A percentile compares a stretch with the other conserved stretches of the same genome.
Evolutionary conservation across 2,888 invertebrate species (phyloP).

Genomic region (Spisula subtruncata): DNA sequence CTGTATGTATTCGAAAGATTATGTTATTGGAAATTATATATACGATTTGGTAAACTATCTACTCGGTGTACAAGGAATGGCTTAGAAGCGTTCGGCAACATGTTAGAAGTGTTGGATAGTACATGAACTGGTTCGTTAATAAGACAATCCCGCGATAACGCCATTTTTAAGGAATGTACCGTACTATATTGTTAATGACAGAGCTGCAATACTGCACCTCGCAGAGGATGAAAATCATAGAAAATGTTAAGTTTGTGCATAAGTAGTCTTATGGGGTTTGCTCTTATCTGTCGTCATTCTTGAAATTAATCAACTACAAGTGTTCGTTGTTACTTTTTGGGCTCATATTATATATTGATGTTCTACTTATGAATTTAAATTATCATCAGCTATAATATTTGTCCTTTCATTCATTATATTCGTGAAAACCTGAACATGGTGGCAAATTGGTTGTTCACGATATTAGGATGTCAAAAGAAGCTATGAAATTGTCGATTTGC

Average conservation of each 20-base stretch:
- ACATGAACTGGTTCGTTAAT: background rate
- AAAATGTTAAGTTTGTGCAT: background rate
- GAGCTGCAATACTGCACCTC: background rate
- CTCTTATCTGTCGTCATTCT: background rate
- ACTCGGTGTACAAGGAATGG: background rate
- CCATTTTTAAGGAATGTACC: background rate
- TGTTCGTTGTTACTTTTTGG: no score
- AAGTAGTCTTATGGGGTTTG: background rate
- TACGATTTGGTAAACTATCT: background rate
- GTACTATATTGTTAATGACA: constrained; percentile 3
- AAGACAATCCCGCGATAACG: background rate
- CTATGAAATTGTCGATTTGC: no score
- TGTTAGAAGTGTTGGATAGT: background rate
- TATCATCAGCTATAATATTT: no score
- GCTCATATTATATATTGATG: no score
- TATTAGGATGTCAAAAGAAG: no score
- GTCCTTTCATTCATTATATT: no score
- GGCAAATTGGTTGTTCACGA: no score
- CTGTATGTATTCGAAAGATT: background rate
- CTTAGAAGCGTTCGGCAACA: background rate
- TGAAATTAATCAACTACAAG: no score
- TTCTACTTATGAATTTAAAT: no score
- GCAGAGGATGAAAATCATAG: background rate
- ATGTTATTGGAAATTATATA: background rate
- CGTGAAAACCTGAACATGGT: no score